Evolutionary conservation across 2,797 vertebrate species (phyloP), one percentile per base, ranked within the genome.

Genomic region (Tachyglossus aculeatus): DNA sequence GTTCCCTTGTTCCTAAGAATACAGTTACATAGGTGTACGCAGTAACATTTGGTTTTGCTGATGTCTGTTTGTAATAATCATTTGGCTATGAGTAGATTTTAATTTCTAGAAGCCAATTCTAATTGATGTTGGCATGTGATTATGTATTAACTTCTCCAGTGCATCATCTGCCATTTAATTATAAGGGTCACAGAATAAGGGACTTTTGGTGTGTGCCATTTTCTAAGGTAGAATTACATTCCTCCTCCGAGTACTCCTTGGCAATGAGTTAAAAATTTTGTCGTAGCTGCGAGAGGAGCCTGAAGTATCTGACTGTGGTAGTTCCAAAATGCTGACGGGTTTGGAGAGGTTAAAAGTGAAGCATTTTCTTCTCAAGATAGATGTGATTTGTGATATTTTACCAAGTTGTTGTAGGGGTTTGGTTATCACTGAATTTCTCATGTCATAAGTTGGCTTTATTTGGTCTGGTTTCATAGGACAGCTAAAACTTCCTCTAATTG

Each of bases 191-290:
- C 29, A 27, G 25, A 25, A 29, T 2, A 47, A 29, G 25, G 29
- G 25, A 47, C 19, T 27, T n/a, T 47, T 34, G n/a, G n/a, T n/a
- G 5, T 34, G 31, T 45, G 32, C 14, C 59, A 48, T 71, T 73
- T 69, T 63, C 68, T 59, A 68, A 39, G 43, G 27, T 39, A 66
- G 12, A 63, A 67, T 50, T 48, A 37, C 13, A 43, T 32, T 52
- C 68, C 33, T 60, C 33, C 52, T 63, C 43, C 32, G 64, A 71
- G 68, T 9, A 11, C 31, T 22, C 25, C 50, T 63, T 40, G 31
- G 13, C 55, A 36, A 24, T 34, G 34, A 53, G 21, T 16, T 41
- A 33, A 52, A 44, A 66, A 54, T 54, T n/a, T n/a, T n/a, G 27
- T 61, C 51, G 15, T 10, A 22, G 33, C 3, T 0, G 3, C 13